Conservation (phyloP, 2,888 invertebrate genomes). For the Heliconius aoede region DNA sequence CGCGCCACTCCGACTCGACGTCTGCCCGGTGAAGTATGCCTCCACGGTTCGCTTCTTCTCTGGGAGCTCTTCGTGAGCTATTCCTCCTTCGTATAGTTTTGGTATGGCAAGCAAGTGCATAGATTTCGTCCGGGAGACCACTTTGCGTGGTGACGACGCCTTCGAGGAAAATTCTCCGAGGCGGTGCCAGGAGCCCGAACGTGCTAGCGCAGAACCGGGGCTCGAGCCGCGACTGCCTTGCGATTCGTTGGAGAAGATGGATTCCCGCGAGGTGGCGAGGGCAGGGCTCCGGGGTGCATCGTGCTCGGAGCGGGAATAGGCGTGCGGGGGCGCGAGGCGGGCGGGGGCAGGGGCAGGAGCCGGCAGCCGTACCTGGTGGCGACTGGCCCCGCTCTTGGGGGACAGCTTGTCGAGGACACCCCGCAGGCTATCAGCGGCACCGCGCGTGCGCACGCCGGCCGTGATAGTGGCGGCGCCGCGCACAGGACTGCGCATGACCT, state of each 20-base stretch:
- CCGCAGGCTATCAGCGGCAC: slow-evolving; percentile 71
- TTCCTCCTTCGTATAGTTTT: slow-evolving; percentile 92
- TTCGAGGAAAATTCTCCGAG: slow-evolving; percentile 78
- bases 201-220: slow-evolving; percentile 78
- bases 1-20: slow-evolving; percentile 50
- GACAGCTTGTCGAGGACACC: slow-evolving; percentile 83
- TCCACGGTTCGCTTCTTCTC: slow-evolving; percentile 89
- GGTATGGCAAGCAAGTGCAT: slow-evolving; percentile 89
- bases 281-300: slow-evolving; percentile 88
- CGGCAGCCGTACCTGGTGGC: slow-evolving; percentile 68
- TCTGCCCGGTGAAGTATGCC: slow-evolving; percentile 86
- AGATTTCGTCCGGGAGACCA: slow-evolving; percentile 86
- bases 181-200: slow-evolving; percentile 93
- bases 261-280: slow-evolving; percentile 67
- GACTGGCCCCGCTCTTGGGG: slow-evolving; percentile 63
- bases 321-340: slow-evolving; percentile 61
- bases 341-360: slow-evolving; percentile 55
- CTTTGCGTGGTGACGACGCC: slow-evolving; percentile 71
- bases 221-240: slow-evolving; percentile 59
- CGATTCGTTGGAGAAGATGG: slow-evolving; percentile 66
- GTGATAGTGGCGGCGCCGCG: slow-evolving; percentile 88
- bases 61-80: slow-evolving; percentile 86
- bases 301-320: slow-evolving; percentile 85
- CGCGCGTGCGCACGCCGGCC: slow-evolving; percentile 82
- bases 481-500: slow-evolving; percentile 90